Percentiles rank a stretch among this genome's conserved stretches.
phyloP scores from a whole-genome alignment of 2,797 vertebrate species.

The Anomalospiza imberbis region DNA sequence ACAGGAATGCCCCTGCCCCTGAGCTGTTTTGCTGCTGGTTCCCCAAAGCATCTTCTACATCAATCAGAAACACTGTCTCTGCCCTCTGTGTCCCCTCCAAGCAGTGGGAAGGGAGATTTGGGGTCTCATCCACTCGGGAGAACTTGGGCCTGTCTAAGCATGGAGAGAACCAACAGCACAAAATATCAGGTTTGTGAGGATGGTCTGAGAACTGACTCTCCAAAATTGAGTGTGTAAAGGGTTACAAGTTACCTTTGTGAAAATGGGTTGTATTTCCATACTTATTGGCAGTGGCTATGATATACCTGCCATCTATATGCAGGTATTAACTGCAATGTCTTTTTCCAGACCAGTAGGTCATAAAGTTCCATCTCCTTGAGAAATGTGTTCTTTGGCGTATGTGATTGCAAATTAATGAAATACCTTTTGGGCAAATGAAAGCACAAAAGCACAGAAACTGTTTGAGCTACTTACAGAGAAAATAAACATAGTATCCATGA shows the following conservation, averaged over 20 bases:
- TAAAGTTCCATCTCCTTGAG: not conserved
- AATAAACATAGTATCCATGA: slow-evolving; percentile 7
- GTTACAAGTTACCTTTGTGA: not conserved
- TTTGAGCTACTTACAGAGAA: not conserved
- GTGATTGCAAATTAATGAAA: slow-evolving; percentile 47
- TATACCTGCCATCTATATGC: not conserved
- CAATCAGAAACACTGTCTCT: not conserved
- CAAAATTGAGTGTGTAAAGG: not conserved
- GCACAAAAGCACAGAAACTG: not conserved
- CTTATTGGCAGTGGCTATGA: not conserved
- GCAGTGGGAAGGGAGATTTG: not conserved
- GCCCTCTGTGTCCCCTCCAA: not conserved
- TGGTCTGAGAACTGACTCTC: not conserved
- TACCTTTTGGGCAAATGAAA: slow-evolving; percentile 16
- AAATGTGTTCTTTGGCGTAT: not conserved
- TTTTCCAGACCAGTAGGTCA: slow-evolving; percentile 38
- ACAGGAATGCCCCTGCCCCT: not conserved
- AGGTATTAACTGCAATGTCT: not conserved
- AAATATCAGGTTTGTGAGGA: not conserved
- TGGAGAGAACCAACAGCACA: not conserved
- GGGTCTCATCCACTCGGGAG: rapidly evolving
- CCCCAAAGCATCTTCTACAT: not conserved
- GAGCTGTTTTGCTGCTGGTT: not conserved
- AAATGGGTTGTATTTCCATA: not conserved
- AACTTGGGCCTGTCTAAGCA: not conserved